Base-by-base conservation (phyloP, 2,113 vertebrate species). In the Tachysurus vachellii region DNA sequence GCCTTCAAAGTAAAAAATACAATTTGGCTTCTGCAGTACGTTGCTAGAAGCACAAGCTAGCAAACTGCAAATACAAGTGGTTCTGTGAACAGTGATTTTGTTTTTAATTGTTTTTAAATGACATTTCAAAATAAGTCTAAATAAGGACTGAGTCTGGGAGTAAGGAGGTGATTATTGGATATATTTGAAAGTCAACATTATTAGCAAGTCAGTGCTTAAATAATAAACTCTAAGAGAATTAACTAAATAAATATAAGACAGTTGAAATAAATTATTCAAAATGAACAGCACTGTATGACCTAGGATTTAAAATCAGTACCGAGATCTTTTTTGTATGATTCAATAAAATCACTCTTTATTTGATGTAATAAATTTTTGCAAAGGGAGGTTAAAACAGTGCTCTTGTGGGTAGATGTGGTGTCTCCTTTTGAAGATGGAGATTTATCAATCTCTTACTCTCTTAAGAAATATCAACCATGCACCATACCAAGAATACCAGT, bases 301-400 rank as follows among this genome's bases (percentile, higher is more conserved):
- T 89, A 75, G 54, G 16, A 61, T 56, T 80, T 36, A 21, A 61
- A 14, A 3, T 85, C 80, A 57, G 84, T 91, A 90, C 91, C 86
- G 14, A 23, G 53, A 47, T 77, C 87, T 23, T 61, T 53, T 36
- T 17, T 66, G 71, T 79, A 85, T 8, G 90, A 79, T 54, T 89
- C 89, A 47, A 84, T 89, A 28, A 91, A 90, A 84, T 85, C 89
- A 87, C 93, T 94, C 62, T 79, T n/a, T 7, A 47, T 82, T 62
- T 14, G 44, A 44, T 14, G 31, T 8, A 23, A 81, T 26, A 59
- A 0, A 17, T 21, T 14, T 68, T 91, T 31, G 28, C 23, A 11
- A 59, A 80, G 59, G 17, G n/a, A 36, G 56, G 50, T 19, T 61
- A 82, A 64, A 82, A 82, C 80, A 10, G 80, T 50, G 59, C 26